phyloP scores from a whole-genome alignment of 2,797 vertebrate genomes.

The Sebastes kiyomatsui region DNA sequence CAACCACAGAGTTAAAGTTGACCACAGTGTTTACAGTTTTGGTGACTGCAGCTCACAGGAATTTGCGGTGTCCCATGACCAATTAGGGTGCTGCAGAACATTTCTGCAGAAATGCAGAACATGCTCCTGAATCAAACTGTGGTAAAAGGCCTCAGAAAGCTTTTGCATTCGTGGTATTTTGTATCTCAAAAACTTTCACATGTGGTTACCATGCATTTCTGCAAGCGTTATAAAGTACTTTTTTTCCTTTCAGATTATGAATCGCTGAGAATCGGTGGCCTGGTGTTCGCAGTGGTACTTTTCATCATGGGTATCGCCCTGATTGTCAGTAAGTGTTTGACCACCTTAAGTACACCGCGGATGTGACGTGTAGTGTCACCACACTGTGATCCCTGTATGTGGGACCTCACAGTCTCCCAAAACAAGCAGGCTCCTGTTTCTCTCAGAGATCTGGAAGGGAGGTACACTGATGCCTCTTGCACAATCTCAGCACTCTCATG shows the following conservation, averaged over 20 bases:
- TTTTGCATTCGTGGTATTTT: background rate
- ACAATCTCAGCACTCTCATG: slow-evolving; percentile 29
- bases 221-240: background rate
- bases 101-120: background rate
- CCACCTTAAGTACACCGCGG: background rate
- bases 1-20: background rate
- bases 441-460: slow-evolving; percentile 7
- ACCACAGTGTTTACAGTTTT: slow-evolving; percentile 1
- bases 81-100: background rate
- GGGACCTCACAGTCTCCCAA: slow-evolving; percentile 5
- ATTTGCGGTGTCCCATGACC: slow-evolving; percentile 14
- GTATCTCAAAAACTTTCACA: background rate
- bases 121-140: slow-evolving; percentile 1
- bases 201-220: background rate
- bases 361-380: slow-evolving; percentile 4
- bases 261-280: slow-evolving; percentile 88
- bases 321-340: slow-evolving; percentile 86
- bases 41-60: slow-evolving; percentile 20
- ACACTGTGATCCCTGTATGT: slow-evolving; percentile 14
- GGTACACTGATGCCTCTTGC: slow-evolving; percentile 12
- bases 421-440: slow-evolving; percentile 39
- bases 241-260: slow-evolving; percentile 84
- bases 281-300: slow-evolving; percentile 87
- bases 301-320: slow-evolving; percentile 90
- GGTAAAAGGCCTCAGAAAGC: background rate